phyloP scores from a whole-genome alignment of 2,888 invertebrate genomes.

The Heliconius charithonia region DNA sequence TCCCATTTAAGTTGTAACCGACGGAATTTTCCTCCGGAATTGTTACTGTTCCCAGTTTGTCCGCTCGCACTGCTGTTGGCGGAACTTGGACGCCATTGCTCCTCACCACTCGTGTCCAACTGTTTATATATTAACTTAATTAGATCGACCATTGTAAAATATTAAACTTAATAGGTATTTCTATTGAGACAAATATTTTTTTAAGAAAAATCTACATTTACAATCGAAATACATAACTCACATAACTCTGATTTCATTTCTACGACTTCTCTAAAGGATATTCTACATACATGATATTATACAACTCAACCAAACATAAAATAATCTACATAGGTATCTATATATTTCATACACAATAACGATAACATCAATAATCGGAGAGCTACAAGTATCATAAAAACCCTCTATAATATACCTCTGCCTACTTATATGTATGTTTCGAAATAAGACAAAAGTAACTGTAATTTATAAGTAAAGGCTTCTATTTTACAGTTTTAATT shows the following conservation, averaged over 20 bases:
- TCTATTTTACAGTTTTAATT: background rate
- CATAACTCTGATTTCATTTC: background rate
- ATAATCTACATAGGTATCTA: conserved; percentile 1
- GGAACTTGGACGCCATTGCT: conserved; percentile 75
- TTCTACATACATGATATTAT: background rate
- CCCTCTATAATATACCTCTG: background rate
- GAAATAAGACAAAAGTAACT: background rate
- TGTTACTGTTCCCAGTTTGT: conserved; percentile 76
- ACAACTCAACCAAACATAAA: conserved; percentile 6
- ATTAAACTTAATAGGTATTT: background rate
- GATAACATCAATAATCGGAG: background rate
- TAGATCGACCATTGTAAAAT: background rate
- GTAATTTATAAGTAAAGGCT: background rate
- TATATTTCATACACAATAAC: background rate
- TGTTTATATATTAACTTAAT: conserved; percentile 46
- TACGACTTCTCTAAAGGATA: background rate
- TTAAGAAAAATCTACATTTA: background rate
- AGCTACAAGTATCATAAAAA: background rate
- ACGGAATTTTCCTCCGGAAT: conserved; percentile 88
- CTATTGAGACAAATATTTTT: too few relatives aligned
- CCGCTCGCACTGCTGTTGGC: conserved; percentile 75
- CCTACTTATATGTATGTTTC: conserved; percentile 3
- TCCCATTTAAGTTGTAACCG: conserved; percentile 92
- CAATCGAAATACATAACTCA: background rate
- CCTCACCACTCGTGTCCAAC: conserved; percentile 79